Evolutionary conservation across 2,888 invertebrate species (phyloP), one percentile per base, ranked within the genome.

Genomic region (Lasiommata megera): DNA sequence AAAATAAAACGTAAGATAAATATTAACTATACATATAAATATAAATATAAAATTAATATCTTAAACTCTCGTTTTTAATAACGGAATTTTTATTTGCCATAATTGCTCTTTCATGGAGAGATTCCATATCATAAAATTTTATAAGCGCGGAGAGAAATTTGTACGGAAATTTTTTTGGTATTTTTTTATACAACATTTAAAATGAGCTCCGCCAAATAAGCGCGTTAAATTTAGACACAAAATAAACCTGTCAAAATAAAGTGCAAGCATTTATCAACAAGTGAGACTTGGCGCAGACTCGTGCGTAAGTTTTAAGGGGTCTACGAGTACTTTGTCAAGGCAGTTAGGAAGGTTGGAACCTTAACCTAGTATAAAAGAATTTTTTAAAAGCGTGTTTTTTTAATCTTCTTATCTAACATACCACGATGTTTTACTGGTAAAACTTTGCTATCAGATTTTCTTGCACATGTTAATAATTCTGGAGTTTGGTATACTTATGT

Each of bases 201-300:
- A 44, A 44, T 44, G 31, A 9, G 14, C 29, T 29, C 46, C 41
- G 54, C 46, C 51, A 46, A 51, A 54, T 34, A 60, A 51, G 57
- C 54, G 58, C 50, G 40, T 57, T 57, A 51, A 51, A 60, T 60
- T 60, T 60, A 46, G 60, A 61, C 59, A 55, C 55, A 37, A 61
- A 55, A 61, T 63, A 63, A 63, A 61, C 50, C 57, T 62, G 62
- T 61, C 61, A 62, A 59, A 62, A 51, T 59, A 51, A 60, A 63
- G 61, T 62, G 63, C 59, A 50, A 56, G 44, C 59, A 61, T 61
- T 58, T 61, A 58, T 63, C 63, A 63, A 61, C 63, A 63, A 63
- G 63, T 61, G 58, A 55, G 53, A 61, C 63, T 63, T 63, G 63
- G 63, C 61, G 43, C 56, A 34, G 58, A 34, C 56, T 58, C 61